phyloP scores from a whole-genome alignment of 2,888 invertebrate species.

The Nemoura dubitans region DNA sequence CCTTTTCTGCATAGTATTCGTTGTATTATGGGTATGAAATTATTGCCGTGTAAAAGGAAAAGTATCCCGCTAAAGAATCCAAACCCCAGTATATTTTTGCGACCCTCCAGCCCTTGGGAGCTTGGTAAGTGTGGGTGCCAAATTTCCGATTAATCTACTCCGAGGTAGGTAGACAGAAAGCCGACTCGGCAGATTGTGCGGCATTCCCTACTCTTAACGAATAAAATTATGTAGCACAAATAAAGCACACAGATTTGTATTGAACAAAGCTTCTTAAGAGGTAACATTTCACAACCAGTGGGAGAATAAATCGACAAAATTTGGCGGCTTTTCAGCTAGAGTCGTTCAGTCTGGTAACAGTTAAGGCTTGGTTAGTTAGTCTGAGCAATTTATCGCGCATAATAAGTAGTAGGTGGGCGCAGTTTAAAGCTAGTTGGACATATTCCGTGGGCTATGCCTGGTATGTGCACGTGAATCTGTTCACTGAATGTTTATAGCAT shows the following conservation, averaged over 20 bases:
- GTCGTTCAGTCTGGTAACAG: slow-evolving; percentile 30
- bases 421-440: not conserved
- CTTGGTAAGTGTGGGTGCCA: not conserved
- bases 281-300: not conserved
- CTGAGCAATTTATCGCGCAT: not conserved
- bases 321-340: slow-evolving; percentile 5
- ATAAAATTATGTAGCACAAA: not conserved
- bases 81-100: not conserved
- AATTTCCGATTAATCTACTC: not conserved
- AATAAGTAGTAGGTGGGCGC: not conserved
- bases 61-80: not conserved
- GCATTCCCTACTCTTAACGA: not conserved
- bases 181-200: not conserved
- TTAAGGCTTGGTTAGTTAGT: slow-evolving; percentile 25
- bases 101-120: not conserved
- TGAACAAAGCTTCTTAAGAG: not conserved
- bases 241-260: not conserved
- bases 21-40: not conserved
- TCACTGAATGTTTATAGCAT: not conserved
- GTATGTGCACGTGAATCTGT: not conserved
- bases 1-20: not conserved
- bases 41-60: not conserved
- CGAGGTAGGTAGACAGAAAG: not conserved
- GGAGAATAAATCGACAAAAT: not conserved
- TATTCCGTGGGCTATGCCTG: not conserved